Base-by-base conservation (phyloP, 1,140 invertebrate species). In the Solenopsis fugax region DNA sequence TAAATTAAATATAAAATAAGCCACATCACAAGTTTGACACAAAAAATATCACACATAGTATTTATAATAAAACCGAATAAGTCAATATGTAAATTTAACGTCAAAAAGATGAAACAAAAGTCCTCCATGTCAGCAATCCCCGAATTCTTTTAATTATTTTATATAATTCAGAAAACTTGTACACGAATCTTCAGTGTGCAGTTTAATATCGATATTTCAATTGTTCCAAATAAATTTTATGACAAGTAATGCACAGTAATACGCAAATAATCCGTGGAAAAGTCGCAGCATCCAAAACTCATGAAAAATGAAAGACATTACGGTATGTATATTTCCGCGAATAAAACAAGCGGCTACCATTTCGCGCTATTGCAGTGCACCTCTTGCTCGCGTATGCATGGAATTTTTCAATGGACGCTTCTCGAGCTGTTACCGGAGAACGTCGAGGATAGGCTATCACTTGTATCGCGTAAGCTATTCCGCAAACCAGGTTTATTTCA, bases 371-470 rank as follows among this genome's bases (percentile, higher is more conserved):
- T 85, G 82, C 78, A 29, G 6, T 4, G 56, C 48, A 56, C 37
- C 37, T 16, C 45, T 37, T 64, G 84, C 18, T 82, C 81, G 77
- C 9, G 82, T 91, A 91, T 91, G 86, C 87, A 90, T 91, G 72
- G 86, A 88, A 90, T 90, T 90, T 90, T 90, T 90, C 89, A 90
- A 87, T 75, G 75, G 34, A 12, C 34, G 58, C 18, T 34, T 82
- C 81, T 88, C 87, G 76, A 86, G 58, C 71, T 54, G 81, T 37
- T 69, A 34, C 56, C n/a, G 45, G 60, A 65, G 69, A 82, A 81
- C 58, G 54, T 60, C 41, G 65, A 41, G 18, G 6, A 52, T 71
- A 41, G 37, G 29, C 29, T 9, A 24, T 18, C 18, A 21, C 18
- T 24, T 54, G 29, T 62, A 21, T 7, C 41, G 24, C 12, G 5